Evolutionary conservation across 2,113 vertebrate species (phyloP).

Genomic region (Callionymus lyra): DNA sequence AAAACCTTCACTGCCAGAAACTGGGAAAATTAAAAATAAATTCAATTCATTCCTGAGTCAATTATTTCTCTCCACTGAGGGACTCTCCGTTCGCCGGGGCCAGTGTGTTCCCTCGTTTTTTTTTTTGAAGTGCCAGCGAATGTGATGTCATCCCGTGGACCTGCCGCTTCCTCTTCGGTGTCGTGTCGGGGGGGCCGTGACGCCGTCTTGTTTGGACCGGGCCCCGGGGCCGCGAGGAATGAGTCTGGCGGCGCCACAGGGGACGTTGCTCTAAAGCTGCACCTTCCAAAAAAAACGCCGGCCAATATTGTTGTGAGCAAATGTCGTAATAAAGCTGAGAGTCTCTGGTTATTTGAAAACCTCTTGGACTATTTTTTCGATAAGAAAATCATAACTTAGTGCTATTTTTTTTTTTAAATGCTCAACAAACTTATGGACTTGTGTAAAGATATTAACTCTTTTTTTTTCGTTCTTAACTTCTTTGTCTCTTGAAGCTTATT

Average conservation of each 20-base stretch:
- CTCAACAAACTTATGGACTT: too few species aligned
- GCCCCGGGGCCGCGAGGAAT: too few species aligned
- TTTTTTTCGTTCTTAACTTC: too few species aligned
- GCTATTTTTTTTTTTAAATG: too few species aligned
- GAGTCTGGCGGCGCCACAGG: constrained; percentile 43
- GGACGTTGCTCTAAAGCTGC: constrained; percentile 48
- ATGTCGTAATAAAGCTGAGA: too few species aligned
- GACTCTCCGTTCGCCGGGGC: constrained; percentile 43
- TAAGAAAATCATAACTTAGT: too few species aligned
- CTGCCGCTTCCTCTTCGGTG: constrained; percentile 3
- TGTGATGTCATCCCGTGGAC: constrained; percentile 66
- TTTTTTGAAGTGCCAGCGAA: constrained; percentile 60
- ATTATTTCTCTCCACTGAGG: constrained; percentile 49
- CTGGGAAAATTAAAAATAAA: constrained; percentile 43
- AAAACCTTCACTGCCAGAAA: constrained; percentile 33
- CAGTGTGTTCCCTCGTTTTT: constrained; percentile 41
- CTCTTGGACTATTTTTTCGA: too few species aligned
- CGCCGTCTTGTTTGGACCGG: constrained; percentile 52
- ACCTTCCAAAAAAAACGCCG: constrained; percentile 36
- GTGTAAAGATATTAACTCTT: too few species aligned
- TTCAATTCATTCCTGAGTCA: constrained; percentile 41
- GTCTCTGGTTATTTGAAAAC: too few species aligned
- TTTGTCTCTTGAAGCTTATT: too few species aligned
- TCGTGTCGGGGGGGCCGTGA: too few species aligned
- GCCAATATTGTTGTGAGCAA: constrained; percentile 26